Evolutionary conservation across 1,140 invertebrate genomes (phyloP).

Genomic region (Neomicropteryx cornuta): DNA sequence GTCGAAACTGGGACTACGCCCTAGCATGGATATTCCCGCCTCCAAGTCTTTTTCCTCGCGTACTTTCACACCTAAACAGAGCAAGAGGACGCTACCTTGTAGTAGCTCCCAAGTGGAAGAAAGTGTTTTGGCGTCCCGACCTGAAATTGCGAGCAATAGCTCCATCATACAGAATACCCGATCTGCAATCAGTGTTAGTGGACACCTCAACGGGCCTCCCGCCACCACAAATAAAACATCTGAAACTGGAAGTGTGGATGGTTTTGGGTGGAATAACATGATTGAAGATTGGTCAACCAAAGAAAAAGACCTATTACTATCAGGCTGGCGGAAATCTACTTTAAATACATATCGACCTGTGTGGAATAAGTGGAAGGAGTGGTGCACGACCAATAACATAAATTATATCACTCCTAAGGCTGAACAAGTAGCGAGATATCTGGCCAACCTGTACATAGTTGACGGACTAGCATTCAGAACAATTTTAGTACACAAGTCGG

Average conservation of each 20-base stretch:
- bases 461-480: too few relatives aligned
- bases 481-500: too few relatives aligned
- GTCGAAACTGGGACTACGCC: constrained; percentile 12
- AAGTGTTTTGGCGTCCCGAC: constrained; percentile 6
- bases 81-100: constrained; percentile 11
- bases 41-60: constrained; percentile 15
- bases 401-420: too few relatives aligned
- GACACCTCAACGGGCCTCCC: constrained; percentile 9
- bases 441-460: too few relatives aligned
- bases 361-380: constrained; percentile 11
- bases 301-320: constrained; percentile 7
- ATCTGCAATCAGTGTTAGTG: constrained; percentile 5
- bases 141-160: constrained; percentile 4
- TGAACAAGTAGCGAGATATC: too few relatives aligned
- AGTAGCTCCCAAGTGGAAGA: constrained; percentile 10
- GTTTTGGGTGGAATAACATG: constrained; percentile 6
- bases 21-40: constrained; percentile 18
- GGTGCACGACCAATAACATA: too few relatives aligned
- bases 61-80: constrained; percentile 15
- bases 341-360: constrained; percentile 9
- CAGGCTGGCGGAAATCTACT: constrained; percentile 8
- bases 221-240: constrained; percentile 4
- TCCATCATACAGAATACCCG: background rate
- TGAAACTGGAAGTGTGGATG: constrained; percentile 11
- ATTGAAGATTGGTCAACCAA: constrained; percentile 7